Base-by-base conservation (phyloP, 2,888 invertebrate genomes). In the Erannis defoliaria region DNA sequence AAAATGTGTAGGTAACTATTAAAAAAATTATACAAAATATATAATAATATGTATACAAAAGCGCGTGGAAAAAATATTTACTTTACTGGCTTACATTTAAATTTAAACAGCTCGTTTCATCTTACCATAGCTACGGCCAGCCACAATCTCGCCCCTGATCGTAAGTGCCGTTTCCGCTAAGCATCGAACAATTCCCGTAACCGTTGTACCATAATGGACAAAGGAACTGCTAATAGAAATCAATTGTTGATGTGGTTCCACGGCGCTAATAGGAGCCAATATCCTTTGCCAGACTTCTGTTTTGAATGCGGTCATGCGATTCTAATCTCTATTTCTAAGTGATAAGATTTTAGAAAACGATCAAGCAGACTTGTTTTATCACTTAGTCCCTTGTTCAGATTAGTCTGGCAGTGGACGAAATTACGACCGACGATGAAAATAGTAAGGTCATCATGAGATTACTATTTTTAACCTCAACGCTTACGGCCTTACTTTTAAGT, bases 161-260 rank as follows among this genome's bases (percentile, higher is more conserved):
- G 33, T 60, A 60, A 60, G 55, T 61, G 50, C 55, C 56, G n/a
- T 42, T 56, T 56, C 55, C 50, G 46, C 16, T 42, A 48, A 53
- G 21, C 48, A 51, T 46, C 23, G 23, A 42, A 55, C 46, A 19
- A 48, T 46, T 55, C 50, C 45, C 55, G 23, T 33, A 50, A 21
- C 40, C 61, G 16, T 8, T 40, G 50, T 38, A 43, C 49, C 35
- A 37, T 37, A 9, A 51, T 49, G 42, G 62, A 62, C 62, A 62
- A 62, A 62, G 62, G 62, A 62, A 62, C 56, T 62, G 51, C 51
- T 56, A 62, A 62, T 62, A 56, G 62, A 62, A 62, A 62, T 53
- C 62, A 62, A 62, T 62, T 62, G 62, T 62, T 62, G 56, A 62
- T 62, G 55, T 62, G 56, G 56, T 56, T 35, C 35, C 51, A 38